Percentiles rank a stretch among this genome's conserved stretches.
Conservation (phyloP, 2,113 vertebrate species). For the Hymenochirus boettgeri region DNA sequence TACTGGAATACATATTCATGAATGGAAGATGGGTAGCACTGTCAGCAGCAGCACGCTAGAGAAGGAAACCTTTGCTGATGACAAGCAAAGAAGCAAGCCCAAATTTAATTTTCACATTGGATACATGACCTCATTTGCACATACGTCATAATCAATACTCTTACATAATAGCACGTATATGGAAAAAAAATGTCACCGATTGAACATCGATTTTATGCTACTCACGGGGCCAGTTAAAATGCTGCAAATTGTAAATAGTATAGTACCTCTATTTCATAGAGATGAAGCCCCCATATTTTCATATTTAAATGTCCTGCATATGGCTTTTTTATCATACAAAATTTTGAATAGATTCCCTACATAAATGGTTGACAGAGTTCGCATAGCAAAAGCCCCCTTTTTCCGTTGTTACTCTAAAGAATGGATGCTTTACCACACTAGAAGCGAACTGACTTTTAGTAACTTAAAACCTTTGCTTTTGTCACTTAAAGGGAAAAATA, state of each 20-base stretch:
- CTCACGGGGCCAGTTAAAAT: not conserved
- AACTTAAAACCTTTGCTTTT: constrained; percentile 20
- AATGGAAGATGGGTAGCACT: not conserved
- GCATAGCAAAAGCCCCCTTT: not conserved
- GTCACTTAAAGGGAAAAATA: constrained; percentile 8
- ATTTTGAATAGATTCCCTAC: too few species aligned
- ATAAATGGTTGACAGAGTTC: not conserved
- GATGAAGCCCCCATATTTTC: not conserved
- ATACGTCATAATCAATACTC: too few species aligned
- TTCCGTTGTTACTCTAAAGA: constrained; percentile 1
- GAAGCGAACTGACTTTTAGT: not conserved
- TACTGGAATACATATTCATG: constrained; percentile 38
- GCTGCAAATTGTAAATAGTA: not conserved
- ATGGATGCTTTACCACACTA: not conserved
- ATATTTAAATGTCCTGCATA: not conserved
- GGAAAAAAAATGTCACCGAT: not conserved
- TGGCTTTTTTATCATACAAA: not conserved
- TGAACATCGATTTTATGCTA: not conserved
- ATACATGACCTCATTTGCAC: not conserved
- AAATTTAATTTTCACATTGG: not conserved
- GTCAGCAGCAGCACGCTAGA: not conserved
- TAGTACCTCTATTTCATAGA: not conserved
- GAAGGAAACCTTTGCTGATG: constrained; percentile 5
- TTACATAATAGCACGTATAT: too few species aligned
- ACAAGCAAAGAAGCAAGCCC: constrained; percentile 9